Evolutionary conservation across 2,797 vertebrate species (phyloP).

Genomic region (Scolopax bukidnonensis): DNA sequence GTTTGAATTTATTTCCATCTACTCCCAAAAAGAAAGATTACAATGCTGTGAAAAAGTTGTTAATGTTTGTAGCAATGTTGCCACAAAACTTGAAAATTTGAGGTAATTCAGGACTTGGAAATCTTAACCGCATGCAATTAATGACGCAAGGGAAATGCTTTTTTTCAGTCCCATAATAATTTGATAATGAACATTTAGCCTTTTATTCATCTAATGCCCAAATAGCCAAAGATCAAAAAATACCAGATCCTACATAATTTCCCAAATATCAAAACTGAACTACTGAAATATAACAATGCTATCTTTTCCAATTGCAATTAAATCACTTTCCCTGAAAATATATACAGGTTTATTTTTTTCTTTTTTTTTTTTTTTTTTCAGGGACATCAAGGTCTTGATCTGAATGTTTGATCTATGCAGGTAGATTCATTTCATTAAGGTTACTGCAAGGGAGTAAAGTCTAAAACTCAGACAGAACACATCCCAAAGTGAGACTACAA

Average conservation of each 20-base stretch:
- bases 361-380: neutral
- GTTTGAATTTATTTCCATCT: neutral
- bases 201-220: neutral
- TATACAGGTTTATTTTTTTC: fast-evolving
- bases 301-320: neutral
- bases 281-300: neutral
- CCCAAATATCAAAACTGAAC: neutral
- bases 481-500: fast-evolving
- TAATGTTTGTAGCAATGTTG: neutral
- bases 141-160: neutral
- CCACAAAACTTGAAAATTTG: neutral
- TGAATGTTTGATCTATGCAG: neutral
- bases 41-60: neutral
- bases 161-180: neutral
- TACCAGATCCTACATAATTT: neutral
- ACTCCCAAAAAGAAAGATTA: neutral
- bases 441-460: neutral
- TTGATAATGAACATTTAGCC: neutral
- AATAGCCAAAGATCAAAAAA: neutral
- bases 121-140: neutral
- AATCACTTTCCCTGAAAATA: neutral
- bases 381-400: neutral
- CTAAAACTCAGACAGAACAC: neutral
- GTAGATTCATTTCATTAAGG: neutral
- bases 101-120: neutral